A percentile compares a stretch with the other conserved stretches of the same genome.
phyloP scores from a whole-genome alignment of 2,797 vertebrate species.

The Octomys mimax region DNA sequence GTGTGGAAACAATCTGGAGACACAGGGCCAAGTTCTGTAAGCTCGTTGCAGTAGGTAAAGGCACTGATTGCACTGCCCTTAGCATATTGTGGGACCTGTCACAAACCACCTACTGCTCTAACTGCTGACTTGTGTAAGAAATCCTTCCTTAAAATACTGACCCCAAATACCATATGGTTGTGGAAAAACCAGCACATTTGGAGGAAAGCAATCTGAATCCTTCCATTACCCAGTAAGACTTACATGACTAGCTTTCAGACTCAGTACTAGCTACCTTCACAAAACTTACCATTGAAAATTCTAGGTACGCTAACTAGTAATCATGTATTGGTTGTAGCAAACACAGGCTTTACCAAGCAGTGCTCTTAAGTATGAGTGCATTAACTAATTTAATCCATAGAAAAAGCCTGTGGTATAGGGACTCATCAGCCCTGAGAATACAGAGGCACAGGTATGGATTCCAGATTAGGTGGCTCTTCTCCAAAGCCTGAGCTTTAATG shows the following conservation, averaged over 20 bases:
- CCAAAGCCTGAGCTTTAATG: background rate
- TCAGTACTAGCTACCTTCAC: background rate
- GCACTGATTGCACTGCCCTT: background rate
- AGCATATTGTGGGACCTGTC: background rate
- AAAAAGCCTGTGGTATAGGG: background rate
- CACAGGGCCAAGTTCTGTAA: background rate
- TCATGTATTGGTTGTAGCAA: background rate
- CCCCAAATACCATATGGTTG: background rate
- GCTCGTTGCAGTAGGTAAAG: background rate
- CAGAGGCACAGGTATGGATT: background rate
- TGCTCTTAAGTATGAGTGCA: background rate
- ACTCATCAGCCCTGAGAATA: background rate
- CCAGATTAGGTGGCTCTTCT: background rate
- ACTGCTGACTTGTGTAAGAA: background rate
- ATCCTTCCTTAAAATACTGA: conserved; percentile 8
- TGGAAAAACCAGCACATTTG: background rate
- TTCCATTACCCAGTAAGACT: background rate
- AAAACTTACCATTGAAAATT: conserved; percentile 25
- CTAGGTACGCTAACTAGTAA: background rate
- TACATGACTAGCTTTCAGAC: background rate
- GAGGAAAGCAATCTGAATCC: background rate
- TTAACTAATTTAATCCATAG: background rate
- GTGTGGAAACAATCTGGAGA: background rate
- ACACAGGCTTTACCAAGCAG: background rate
- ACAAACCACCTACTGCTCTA: background rate